Evolutionary conservation across 2,113 vertebrate genomes (phyloP), one percentile per base, ranked within the genome.

Genomic region (Apteryx mantelli): DNA sequence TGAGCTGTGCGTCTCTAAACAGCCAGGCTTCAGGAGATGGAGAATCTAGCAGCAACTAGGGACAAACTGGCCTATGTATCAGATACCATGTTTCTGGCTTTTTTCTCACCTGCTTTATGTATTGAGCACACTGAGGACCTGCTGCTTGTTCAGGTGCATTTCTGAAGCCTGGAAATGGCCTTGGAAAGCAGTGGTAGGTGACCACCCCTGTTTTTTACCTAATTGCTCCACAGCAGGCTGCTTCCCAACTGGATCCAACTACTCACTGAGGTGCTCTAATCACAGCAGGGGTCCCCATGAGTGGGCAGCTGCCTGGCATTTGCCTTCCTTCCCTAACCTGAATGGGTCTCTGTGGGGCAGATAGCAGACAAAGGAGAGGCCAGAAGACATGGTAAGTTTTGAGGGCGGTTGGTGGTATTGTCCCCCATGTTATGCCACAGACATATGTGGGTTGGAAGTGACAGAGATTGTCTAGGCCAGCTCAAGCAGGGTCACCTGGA

Each of bases 1-100:
- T 12, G 26, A 86, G n/a, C 16, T 60, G 46, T 69, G 20, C 9
- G 11, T 53, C 42, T 73, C 60, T 91, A 4, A 61, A 38, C 20
- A 18, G 17, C 50, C 50, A 36, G 9, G 12, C 32, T 80, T 82
- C 65, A 60, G 30, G 53, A 86, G 38, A 7, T 36, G 44, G 50
- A 86, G 6, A 0, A 3, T 46, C 32, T 28, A 52, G 10, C 7
- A 44, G 6, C 0, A 3, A 65, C 7, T 9, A 12, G 56, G 19
- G 32, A 82, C 34, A 91, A 82, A 40, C 8, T 6, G 2, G 11
- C 8, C 42, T 34, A 8, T 32, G 26, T 75, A 28, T 17, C 32
- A 28, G 12, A 38, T 21, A 70, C 2, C 32, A 75, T 0, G 17
- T 18, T 78, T 61, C 28, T 30, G 22, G 6, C 40, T 50, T 58